Evolutionary conservation across 2,113 vertebrate genomes (phyloP), one percentile per base, ranked within the genome.

Genomic region (Echinops telfairi): DNA sequence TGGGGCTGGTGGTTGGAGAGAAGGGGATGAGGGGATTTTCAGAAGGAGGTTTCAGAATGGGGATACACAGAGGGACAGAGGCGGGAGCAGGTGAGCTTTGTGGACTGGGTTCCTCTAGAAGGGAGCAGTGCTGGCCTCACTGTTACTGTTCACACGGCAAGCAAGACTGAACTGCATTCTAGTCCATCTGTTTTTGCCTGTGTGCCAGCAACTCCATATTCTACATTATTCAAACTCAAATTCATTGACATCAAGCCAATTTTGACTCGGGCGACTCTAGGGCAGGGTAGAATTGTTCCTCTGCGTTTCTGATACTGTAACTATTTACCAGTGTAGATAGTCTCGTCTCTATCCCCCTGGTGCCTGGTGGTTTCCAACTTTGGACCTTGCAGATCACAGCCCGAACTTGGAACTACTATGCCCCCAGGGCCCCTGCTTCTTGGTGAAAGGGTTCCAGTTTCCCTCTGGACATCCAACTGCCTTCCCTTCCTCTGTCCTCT

Each of bases 151-250:
- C 27, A 17, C 8, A 2, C 38, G 66, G 57, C 19, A 76, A 70
- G 57, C 23, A 76, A 62, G 31, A 1, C 11, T 8, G 40, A 66
- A 11, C 15, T 60, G 70, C 36, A 6, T 53, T 71, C 17, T 33
- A 11, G 47, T 7, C 0, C n/a, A 8, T 31, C 38, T 0, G 0
- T n/a, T 53, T 79, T 88, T 4, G 1, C 40, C 60, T 57, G 27
- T 6, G 2, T 31, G 3, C 14, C 31, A 10, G 16, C 36, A 1
- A 9, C 29, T 53, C 10, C 47, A 53, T 53, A 53, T 53, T 53
- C 47, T 53, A 53, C 10, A 53, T 53, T 53, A 53, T 53, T 10
- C 47, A 53, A 53, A 53, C 47, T 53, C 47, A 53, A 53, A 53
- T 53, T 6, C 47, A 53, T 53, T 53, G 47, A 53, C 47, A 53